Conservation (phyloP, 2,797 vertebrate species). For the Peromyscus eremicus region DNA sequence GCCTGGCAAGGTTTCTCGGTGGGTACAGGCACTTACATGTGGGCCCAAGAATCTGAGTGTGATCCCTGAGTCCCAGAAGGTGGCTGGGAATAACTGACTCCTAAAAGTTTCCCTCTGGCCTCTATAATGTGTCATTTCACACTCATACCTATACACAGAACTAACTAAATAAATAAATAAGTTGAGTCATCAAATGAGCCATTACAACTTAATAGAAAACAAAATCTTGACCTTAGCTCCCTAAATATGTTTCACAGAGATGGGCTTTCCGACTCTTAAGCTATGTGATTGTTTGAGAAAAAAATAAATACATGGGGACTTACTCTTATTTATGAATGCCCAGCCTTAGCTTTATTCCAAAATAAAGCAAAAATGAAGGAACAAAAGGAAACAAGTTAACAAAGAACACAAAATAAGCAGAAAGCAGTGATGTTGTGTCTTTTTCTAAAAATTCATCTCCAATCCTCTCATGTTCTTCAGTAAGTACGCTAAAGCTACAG, state of each 20-base stretch:
- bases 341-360: neutral
- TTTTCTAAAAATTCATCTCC: constrained; percentile 19
- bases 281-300: too few species aligned
- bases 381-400: neutral
- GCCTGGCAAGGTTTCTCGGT: fast-evolving
- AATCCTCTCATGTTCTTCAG: neutral
- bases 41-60: neutral
- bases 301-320: too few species aligned
- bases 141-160: neutral
- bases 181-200: neutral
- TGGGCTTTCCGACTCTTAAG: too few species aligned
- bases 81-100: neutral
- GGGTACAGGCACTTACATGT: neutral
- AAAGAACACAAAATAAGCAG: neutral
- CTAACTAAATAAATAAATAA: neutral
- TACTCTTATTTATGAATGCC: too few species aligned
- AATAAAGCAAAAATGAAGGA: neutral
- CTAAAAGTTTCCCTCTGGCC: neutral
- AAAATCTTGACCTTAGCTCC: neutral
- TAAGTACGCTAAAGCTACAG: neutral
- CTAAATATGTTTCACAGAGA: neutral
- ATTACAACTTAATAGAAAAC: neutral
- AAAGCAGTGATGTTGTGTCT: neutral
- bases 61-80: neutral
- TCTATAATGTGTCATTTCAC: neutral